Evolutionary conservation across 92 coral and sea anemone genomes (phyloP), one percentile per base, ranked within the genome.

Genomic region (Siderastrea radians): DNA sequence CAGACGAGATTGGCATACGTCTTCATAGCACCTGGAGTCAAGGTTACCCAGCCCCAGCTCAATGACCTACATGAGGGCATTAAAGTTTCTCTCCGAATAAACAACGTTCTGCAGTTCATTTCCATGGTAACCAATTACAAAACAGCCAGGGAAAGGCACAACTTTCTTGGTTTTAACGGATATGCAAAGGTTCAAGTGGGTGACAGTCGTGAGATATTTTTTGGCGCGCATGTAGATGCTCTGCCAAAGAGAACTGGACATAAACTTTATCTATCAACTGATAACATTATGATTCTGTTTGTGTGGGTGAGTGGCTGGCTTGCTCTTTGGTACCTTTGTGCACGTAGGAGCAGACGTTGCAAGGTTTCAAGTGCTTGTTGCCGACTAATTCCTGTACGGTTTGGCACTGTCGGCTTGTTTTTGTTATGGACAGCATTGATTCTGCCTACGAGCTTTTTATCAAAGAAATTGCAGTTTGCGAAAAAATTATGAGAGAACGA

Each of bases 1-100:
- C 49, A 48, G 1, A 58, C 90, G 13, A 60, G 79, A 62, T 75
- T 87, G 14, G 94, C 87, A 7, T 93, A 93, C 81, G 80, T 88
- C 7, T 91, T 93, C 17, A 50, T 87, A 48, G 93, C 89, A 38
- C 90, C 80, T 43, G 58, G 64, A 47, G 10, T 9, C 63, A 12
- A 51, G 72, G 73, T 81, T 1, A 11, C 48, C 48, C n/a, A 45
- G 64, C 26, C 80, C 1, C 7, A 57, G 17, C 45, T 90, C 16
- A 49, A 14, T 49, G 17, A 60, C 15, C 19, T 43, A 5, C 6
- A 38, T 54, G 74, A 89, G 8, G 84, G 43, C 6, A 15, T 49
- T 5, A n/a, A 43, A 4, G 63, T 90, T 1, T 47, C 63, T 12
- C 44, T 84, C 13, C 38, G 12, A 26, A 62, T 90, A 1, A 79